Conservation (phyloP, 2,888 invertebrate species). For the Lepeophtheirus nordmannii region DNA sequence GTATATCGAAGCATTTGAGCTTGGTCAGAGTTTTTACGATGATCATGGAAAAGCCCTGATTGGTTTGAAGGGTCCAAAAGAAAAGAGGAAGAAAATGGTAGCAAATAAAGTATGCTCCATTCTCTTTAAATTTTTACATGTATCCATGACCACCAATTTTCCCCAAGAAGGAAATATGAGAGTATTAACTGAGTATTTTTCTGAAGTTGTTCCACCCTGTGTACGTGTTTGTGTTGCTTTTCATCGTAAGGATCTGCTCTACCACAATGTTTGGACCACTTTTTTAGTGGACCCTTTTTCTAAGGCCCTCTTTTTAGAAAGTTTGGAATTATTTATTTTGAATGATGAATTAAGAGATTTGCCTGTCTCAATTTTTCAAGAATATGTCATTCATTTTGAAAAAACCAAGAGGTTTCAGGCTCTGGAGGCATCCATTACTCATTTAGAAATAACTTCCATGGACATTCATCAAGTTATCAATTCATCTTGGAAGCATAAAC, state of each 20-base stretch:
- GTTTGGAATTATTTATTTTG: conserved; percentile 53
- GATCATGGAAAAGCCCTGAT: conserved; percentile 47
- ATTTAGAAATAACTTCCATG: conserved; percentile 53
- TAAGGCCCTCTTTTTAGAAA: conserved; percentile 42
- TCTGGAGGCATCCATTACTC: conserved; percentile 53
- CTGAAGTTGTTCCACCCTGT: conserved; percentile 34
- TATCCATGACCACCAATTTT: conserved; percentile 38
- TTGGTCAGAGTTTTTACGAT: conserved; percentile 46
- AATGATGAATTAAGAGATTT: conserved; percentile 46
- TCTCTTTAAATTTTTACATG: conserved; percentile 45
- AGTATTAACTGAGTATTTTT: conserved; percentile 26
- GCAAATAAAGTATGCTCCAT: conserved; percentile 33
- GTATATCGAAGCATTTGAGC: conserved; percentile 43
- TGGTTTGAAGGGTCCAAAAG: conserved; percentile 40
- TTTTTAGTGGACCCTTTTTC: conserved; percentile 30
- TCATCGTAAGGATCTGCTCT: conserved; percentile 36
- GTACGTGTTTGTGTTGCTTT: conserved; percentile 35
- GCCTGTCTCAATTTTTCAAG: conserved; percentile 54
- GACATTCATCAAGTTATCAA: conserved; percentile 55
- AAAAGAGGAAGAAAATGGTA: conserved; percentile 36
- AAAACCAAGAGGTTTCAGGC: conserved; percentile 39
- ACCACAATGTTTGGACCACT: conserved; percentile 36
- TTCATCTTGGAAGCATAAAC: conserved; percentile 44
- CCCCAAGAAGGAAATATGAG: conserved; percentile 26
- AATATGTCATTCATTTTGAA: conserved; percentile 52